Evolutionary conservation across 2,113 vertebrate genomes (phyloP).

Genomic region (Ameiurus melas): DNA sequence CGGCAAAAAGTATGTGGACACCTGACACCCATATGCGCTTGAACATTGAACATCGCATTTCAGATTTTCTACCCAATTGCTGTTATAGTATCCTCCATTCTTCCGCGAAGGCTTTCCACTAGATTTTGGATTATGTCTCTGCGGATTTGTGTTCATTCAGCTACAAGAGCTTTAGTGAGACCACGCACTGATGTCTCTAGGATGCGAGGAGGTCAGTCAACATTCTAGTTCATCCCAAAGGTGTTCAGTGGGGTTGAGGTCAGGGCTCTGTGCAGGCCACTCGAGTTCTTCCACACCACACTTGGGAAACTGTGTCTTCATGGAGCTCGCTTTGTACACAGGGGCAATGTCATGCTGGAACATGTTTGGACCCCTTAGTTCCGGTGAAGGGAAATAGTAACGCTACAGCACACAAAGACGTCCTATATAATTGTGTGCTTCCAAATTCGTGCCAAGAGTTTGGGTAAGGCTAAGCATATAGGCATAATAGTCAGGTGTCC

Average conservation of each 20-base stretch:
- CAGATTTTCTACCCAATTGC: not conserved
- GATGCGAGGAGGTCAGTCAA: not conserved
- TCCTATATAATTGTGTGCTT: not conserved
- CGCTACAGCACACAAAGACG: not conserved
- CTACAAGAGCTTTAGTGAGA: not conserved
- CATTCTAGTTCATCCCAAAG: not conserved
- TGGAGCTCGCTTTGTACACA: not conserved
- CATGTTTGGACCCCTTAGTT: not conserved
- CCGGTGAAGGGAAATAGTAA: not conserved
- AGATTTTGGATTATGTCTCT: not conserved
- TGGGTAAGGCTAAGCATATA: not conserved
- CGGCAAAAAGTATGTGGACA: not conserved
- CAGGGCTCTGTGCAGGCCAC: not conserved
- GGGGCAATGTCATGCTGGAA: not conserved
- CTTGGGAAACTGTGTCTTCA: not conserved
- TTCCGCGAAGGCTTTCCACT: not conserved
- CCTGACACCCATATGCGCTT: not conserved
- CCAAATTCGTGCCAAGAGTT: not conserved
- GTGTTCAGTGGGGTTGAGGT: not conserved
- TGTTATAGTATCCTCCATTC: not conserved
- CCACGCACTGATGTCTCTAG: not conserved
- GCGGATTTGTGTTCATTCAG: not conserved
- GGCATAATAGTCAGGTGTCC: not conserved
- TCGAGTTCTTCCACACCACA: not conserved
- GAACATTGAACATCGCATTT: not conserved